A percentile compares a stretch with the other conserved stretches of the same genome.
Evolutionary conservation across 1,140 invertebrate species (phyloP).

Genomic region (Conus ventricosus): DNA sequence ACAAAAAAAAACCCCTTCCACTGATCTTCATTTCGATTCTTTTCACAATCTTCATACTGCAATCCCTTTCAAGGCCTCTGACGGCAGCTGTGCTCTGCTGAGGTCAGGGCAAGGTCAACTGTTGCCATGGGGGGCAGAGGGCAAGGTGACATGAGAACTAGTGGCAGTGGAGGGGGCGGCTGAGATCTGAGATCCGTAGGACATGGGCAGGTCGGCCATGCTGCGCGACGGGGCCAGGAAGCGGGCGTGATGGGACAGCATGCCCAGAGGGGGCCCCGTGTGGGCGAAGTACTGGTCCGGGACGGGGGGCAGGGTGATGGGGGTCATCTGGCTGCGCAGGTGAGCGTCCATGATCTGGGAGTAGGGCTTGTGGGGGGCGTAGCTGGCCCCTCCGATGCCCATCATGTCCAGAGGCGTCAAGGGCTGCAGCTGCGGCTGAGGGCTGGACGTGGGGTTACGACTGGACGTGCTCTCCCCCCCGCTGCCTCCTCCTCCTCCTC

Average conservation of each 20-base stretch:
- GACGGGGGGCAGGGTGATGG: conserved; percentile 25
- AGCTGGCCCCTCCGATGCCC: conserved; percentile 1
- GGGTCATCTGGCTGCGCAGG: conserved; percentile 17
- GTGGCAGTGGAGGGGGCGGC: conserved; percentile 26
- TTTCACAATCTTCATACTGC: too few relatives aligned
- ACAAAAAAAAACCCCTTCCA: too few relatives aligned
- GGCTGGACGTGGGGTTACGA: neutral
- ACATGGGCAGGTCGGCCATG: conserved; percentile 28
- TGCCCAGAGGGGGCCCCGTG: conserved; percentile 28
- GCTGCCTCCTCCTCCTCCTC: neutral
- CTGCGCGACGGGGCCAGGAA: conserved; percentile 35
- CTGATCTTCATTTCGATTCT: too few relatives aligned
- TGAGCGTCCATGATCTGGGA: conserved; percentile 26
- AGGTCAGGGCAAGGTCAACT: conserved; percentile 24
- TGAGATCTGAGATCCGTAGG: conserved; percentile 33
- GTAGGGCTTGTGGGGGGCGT: conserved; percentile 16
- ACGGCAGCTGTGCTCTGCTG: too few relatives aligned
- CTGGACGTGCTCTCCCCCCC: neutral
- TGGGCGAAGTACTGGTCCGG: conserved; percentile 41
- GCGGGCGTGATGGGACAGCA: conserved; percentile 43
- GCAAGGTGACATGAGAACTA: conserved; percentile 36
- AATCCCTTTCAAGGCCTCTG: too few relatives aligned
- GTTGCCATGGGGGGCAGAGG: conserved; percentile 34
- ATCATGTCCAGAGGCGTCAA: conserved; percentile 16
- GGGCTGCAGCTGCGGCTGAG: neutral